Evolutionary conservation across 2,113 vertebrate genomes (phyloP).

Genomic region (Hippocampus abdominalis): DNA sequence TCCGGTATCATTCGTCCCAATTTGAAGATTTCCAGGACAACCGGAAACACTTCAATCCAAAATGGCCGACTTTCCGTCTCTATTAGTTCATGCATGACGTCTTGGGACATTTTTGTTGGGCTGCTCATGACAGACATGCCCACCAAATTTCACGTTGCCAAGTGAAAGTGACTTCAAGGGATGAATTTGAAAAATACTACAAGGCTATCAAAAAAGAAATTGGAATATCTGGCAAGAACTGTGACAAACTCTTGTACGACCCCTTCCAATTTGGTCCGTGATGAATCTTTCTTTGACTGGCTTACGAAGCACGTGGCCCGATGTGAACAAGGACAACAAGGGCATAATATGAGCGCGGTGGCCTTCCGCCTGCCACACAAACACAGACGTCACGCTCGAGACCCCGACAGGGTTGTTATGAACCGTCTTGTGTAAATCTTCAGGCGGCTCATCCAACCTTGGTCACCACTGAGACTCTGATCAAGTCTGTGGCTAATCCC

Average conservation of each 20-base stretch:
- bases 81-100: not conserved
- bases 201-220: too few species aligned
- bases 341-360: slow-evolving; percentile 24
- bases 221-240: too few species aligned
- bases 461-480: slow-evolving; percentile 56
- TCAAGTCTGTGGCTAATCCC: slow-evolving; percentile 69
- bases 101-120: too few species aligned
- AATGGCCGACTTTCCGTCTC: too few species aligned
- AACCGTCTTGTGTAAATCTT: slow-evolving; percentile 61
- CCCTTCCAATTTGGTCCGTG: not conserved
- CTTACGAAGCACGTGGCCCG: not conserved
- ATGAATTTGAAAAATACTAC: not conserved
- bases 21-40: not conserved
- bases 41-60: too few species aligned
- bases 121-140: not conserved
- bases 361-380: slow-evolving; percentile 14
- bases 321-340: not conserved
- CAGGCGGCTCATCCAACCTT: slow-evolving; percentile 45
- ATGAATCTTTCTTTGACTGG: not conserved
- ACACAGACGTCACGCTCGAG: slow-evolving; percentile 44
- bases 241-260: not conserved
- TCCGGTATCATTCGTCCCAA: not conserved
- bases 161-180: not conserved
- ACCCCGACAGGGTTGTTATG: slow-evolving; percentile 52
- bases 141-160: not conserved